phyloP scores from a whole-genome alignment of 2,888 invertebrate genomes.

The Leucozona laternaria region DNA sequence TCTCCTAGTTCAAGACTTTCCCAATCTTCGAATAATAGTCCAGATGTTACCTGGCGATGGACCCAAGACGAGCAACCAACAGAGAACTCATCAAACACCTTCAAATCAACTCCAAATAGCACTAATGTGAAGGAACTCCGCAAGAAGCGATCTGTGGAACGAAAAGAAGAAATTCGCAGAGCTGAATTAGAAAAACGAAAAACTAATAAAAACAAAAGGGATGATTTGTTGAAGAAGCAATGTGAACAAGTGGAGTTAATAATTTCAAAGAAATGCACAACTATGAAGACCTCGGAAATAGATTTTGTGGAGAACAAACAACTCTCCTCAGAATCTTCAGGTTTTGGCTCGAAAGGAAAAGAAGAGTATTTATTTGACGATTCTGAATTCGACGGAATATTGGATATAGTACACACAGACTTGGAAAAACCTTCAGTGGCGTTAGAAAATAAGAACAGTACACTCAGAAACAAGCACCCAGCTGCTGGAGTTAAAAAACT shows the following conservation, averaged over 20 bases:
- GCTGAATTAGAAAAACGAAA: constrained; percentile 67
- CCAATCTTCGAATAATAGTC: constrained; percentile 80
- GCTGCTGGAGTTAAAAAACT: background rate
- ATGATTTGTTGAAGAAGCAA: constrained; percentile 48
- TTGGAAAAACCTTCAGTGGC: background rate
- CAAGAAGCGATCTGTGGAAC: constrained; percentile 79
- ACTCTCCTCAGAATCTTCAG: background rate
- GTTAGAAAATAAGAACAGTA: background rate
- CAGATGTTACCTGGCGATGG: constrained; percentile 82
- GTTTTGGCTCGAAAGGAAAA: background rate
- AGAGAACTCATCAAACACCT: background rate
- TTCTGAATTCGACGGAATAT: constrained; percentile 12
- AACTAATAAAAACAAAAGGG: constrained; percentile 43
- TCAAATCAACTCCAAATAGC: constrained; percentile 47
- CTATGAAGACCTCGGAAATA: background rate
- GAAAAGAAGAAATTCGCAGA: constrained; percentile 79
- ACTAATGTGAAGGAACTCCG: constrained; percentile 78
- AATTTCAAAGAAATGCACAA: constrained; percentile 23
- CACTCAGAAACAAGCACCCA: background rate
- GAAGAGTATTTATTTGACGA: constrained; percentile 11
- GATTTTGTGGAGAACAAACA: constrained; percentile 2
- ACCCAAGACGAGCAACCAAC: constrained; percentile 64
- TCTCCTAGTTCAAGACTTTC: constrained; percentile 80
- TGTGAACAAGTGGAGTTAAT: constrained; percentile 59
- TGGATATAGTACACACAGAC: background rate